Conservation (phyloP, 2,113 vertebrate genomes). For the Salvelinus namaycush region DNA sequence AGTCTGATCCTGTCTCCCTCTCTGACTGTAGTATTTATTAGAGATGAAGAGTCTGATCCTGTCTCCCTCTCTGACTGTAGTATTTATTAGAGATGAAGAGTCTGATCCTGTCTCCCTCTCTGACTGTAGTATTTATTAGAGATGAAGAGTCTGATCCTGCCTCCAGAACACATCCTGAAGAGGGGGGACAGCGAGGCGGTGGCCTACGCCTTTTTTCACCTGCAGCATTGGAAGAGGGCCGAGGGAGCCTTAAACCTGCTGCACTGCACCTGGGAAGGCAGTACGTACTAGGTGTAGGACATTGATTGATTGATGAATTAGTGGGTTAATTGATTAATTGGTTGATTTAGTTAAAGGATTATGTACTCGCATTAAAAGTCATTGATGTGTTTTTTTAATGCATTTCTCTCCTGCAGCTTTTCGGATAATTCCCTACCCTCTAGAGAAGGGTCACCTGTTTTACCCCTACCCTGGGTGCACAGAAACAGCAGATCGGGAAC, state of each 20-base stretch:
- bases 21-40: too few relatives aligned
- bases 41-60: too few relatives aligned
- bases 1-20: too few relatives aligned
- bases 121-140: conserved; percentile 68
- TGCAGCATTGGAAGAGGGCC: conserved; percentile 98
- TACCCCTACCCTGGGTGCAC: conserved; percentile 98
- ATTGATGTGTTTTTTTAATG: too few relatives aligned
- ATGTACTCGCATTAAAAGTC: too few relatives aligned
- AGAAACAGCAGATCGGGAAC: conserved; percentile 96
- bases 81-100: too few relatives aligned
- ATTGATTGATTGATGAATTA: not conserved
- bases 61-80: too few relatives aligned
- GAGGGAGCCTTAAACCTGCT: conserved; percentile 95
- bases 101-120: too few relatives aligned
- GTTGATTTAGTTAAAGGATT: too few relatives aligned
- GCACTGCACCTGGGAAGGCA: conserved; percentile 99
- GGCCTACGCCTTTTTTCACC: conserved; percentile 97
- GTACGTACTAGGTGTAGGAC: conserved; percentile 75
- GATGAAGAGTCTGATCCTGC: conserved; percentile 98
- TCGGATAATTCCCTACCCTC: conserved; percentile 95
- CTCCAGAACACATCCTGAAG: conserved; percentile 97
- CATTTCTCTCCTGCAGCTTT: conserved; percentile 78
- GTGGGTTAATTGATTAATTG: too few relatives aligned
- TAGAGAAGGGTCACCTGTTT: conserved; percentile 98
- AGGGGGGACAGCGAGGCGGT: conserved; percentile 97